Evolutionary conservation across 23 tunicate genomes (phyloP).

Genomic region (Clavelina lepadiformis): DNA sequence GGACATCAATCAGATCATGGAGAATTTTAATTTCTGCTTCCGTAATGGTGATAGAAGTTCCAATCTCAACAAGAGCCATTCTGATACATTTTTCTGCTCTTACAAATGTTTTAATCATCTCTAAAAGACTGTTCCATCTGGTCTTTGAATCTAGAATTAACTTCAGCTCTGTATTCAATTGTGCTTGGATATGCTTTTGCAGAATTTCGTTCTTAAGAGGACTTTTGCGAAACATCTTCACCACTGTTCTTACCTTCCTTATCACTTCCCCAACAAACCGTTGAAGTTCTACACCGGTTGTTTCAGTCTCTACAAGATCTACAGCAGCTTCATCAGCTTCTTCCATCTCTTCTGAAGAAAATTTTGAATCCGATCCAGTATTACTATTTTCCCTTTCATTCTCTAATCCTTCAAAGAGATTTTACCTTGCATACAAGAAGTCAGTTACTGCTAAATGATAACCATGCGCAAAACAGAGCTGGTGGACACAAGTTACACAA

Average conservation of each 20-base stretch:
- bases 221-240: constrained; percentile 30
- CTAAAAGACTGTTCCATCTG: constrained; percentile 7
- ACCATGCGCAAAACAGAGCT: constrained; percentile 51
- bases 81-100: constrained; percentile 40
- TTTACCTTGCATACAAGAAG: constrained; percentile 50
- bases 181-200: constrained; percentile 46
- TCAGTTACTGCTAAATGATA: constrained; percentile 53
- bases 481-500: constrained; percentile 45
- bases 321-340: constrained; percentile 38
- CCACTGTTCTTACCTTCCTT: constrained; percentile 30
- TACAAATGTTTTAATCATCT: constrained; percentile 41
- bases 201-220: constrained; percentile 32
- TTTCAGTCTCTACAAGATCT: constrained; percentile 43
- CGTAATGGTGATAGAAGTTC: constrained; percentile 19
- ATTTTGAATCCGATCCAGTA: constrained; percentile 40
- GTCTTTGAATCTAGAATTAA: constrained; percentile 16
- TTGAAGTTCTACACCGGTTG: constrained; percentile 33
- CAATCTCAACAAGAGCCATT: constrained; percentile 39
- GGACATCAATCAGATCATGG: constrained; percentile 23
- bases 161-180: constrained; percentile 13
- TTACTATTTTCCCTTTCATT: constrained; percentile 8
- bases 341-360: constrained; percentile 50
- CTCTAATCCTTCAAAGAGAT: constrained; percentile 31
- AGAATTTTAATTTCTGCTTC: constrained; percentile 25
- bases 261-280: constrained; percentile 56